Evolutionary conservation across 2,113 vertebrate genomes (phyloP).

Genomic region (Notothenia coriiceps): DNA sequence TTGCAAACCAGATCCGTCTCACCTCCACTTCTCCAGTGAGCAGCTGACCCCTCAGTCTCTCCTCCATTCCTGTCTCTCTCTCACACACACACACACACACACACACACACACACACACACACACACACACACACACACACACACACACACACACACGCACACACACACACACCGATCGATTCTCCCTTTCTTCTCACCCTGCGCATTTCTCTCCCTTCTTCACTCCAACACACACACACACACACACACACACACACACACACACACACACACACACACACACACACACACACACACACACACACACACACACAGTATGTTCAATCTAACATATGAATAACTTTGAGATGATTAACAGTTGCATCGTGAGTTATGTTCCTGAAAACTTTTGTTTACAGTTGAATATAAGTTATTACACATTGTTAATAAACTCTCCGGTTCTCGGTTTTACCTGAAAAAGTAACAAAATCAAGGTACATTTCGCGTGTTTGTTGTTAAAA

Average conservation of each 20-base stretch:
- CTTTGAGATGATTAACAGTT: constrained; percentile 42
- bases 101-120: no score
- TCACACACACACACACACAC: not conserved
- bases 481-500: constrained; percentile 3
- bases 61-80: constrained; percentile 55
- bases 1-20: constrained; percentile 55
- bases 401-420: not conserved
- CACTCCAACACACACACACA: constrained; percentile 41
- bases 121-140: constrained; percentile 11
- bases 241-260: constrained; percentile 24
- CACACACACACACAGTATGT: constrained; percentile 36
- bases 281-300: constrained; percentile 39
- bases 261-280: constrained; percentile 64
- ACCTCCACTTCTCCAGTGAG: constrained; percentile 53
- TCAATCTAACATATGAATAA: constrained; percentile 50
- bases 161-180: constrained; percentile 47
- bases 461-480: constrained; percentile 2
- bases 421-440: not conserved
- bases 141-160: no score
- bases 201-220: constrained; percentile 52
- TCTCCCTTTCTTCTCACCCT: constrained; percentile 63
- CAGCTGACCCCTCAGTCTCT: constrained; percentile 63
- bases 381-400: constrained; percentile 53
- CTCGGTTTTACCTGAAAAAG: constrained; percentile 20
- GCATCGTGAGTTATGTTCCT: constrained; percentile 1